Percentiles rank a stretch among this genome's conserved stretches.
phyloP scores from a whole-genome alignment of 2,797 vertebrate species.

The Oophaga sylvatica region DNA sequence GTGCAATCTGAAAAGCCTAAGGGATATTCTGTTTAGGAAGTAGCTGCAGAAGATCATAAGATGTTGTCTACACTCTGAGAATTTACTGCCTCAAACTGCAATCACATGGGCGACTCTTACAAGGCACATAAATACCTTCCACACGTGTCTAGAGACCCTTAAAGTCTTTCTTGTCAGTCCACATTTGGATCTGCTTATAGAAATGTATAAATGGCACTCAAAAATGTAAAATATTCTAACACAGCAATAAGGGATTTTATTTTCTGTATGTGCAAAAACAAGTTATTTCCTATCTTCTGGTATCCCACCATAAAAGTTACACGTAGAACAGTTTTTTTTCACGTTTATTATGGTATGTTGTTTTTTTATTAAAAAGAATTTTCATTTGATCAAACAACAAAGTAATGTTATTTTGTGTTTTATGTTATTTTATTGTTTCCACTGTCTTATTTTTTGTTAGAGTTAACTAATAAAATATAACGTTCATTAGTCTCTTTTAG shows the following conservation, averaged over 20 bases:
- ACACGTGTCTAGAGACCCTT: too few species aligned
- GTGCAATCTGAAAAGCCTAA: background rate
- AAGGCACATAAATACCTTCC: background rate
- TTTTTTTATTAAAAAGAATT: background rate
- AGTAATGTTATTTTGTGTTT: background rate
- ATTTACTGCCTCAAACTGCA: background rate
- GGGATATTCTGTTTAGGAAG: background rate
- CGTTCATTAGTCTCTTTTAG: background rate
- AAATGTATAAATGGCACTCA: background rate
- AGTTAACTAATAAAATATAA: too few species aligned
- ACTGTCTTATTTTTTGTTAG: background rate
- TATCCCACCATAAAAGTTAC: background rate
- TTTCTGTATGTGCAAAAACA: slow-evolving; percentile 13
- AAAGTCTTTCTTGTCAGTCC: background rate
- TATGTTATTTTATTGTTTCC: background rate
- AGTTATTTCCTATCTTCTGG: background rate
- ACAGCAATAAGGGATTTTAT: background rate
- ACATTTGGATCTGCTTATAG: background rate
- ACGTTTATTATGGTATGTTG: background rate
- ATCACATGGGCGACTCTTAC: background rate
- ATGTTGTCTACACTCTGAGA: too few species aligned
- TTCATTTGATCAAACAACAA: background rate
- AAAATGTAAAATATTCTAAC: background rate
- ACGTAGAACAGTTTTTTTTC: background rate
- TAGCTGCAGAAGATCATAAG: background rate